Conservation (phyloP, 2,797 vertebrate species). For the Siniperca undulata region DNA sequence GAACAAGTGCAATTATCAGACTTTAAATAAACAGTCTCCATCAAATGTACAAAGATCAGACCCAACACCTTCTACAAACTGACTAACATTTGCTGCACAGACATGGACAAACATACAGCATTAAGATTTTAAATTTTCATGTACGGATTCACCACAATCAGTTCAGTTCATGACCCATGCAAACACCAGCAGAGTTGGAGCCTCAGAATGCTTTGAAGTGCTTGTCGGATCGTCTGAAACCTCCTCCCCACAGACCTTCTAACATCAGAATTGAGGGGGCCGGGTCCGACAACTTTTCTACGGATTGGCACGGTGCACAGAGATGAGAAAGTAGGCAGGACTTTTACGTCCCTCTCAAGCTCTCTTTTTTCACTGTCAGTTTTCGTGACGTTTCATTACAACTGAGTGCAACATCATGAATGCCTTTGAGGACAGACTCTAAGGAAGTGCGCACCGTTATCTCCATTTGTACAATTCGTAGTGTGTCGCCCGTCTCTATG, state of each 20-base stretch:
- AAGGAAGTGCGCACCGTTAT: not conserved
- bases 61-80: not conserved
- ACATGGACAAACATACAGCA: not conserved
- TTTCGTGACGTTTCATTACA: not conserved
- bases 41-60: constrained; percentile 14
- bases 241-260: no score
- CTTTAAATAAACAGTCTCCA: not conserved
- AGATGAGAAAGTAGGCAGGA: not conserved
- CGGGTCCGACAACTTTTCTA: not conserved
- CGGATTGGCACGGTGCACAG: not conserved
- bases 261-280: not conserved
- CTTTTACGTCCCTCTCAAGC: not conserved
- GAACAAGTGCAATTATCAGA: constrained; percentile 62
- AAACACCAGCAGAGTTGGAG: constrained; percentile 2
- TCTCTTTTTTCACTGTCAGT: not conserved
- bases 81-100: not conserved
- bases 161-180: not conserved
- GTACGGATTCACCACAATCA: not conserved
- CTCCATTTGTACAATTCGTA: not conserved
- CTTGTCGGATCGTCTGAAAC: not conserved
- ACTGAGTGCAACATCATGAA: not conserved
- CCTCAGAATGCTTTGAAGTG: not conserved
- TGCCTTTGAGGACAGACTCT: not conserved
- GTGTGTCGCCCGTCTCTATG: not conserved
- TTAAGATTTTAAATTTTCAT: not conserved